These are phyloP conservation scores for Schlechtendalia chinensis DNA, from an alignment of 1,140 invertebrate genomes.

Conservation along the genomic window DNA sequence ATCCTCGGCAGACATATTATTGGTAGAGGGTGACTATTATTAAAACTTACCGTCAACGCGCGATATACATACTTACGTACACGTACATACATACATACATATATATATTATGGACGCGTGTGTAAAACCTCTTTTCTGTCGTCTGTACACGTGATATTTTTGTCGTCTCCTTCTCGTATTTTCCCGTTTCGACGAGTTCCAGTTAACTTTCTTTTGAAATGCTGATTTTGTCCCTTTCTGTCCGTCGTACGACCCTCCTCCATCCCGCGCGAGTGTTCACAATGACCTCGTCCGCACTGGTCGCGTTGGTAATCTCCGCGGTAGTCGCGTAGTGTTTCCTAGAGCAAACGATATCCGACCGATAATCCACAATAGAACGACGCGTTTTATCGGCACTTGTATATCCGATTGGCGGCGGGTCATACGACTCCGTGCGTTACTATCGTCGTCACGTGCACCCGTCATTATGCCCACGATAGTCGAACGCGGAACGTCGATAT, in stretches of 20 bases:
- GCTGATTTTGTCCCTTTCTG: neutral
- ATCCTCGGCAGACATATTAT: neutral
- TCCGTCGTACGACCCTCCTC: neutral
- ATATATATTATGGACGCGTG: too few species aligned
- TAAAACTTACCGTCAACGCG: constrained; percentile 7
- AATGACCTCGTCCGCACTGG: too few species aligned
- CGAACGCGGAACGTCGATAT: too few species aligned
- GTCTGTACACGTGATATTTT: neutral
- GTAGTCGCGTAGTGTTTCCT: neutral
- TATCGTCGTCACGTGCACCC: too few species aligned
- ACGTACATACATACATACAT: neutral
- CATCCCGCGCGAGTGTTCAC: too few species aligned
- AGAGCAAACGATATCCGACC: too few species aligned
- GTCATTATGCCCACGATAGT: too few species aligned
- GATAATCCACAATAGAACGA: too few species aligned
- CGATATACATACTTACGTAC: neutral
- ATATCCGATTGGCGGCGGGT: too few species aligned
- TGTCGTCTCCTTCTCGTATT: neutral
- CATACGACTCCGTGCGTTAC: too few species aligned
- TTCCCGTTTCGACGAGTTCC: neutral
- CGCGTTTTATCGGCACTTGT: too few species aligned
- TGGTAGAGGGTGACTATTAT: neutral
- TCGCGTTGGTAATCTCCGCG: neutral
- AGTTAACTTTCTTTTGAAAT: constrained; percentile 39
- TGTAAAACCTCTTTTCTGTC: too few species aligned